Evolutionary conservation across 2,113 vertebrate species (phyloP), one percentile per base, ranked within the genome.

Genomic region (Zapus hudsonius): DNA sequence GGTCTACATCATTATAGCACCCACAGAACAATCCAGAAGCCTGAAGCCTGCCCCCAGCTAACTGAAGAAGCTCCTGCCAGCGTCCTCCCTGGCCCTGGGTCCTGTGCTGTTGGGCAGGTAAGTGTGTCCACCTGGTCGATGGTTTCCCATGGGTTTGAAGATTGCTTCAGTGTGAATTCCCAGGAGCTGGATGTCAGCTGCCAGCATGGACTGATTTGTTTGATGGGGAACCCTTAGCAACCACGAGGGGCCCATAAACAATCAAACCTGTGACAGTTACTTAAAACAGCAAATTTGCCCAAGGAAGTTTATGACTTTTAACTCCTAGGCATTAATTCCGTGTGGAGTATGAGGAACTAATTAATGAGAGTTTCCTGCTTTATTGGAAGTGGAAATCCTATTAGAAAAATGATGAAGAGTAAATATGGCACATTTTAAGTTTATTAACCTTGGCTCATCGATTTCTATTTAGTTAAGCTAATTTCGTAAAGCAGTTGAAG

Each of bases 251-350:
- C 29, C 74, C 93, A 96, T 96, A 95, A 97, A 98, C 96, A 98
- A 97, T 95, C 95, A 97, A 97, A 97, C 97, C 97, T 96, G 96
- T 98, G 97, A 98, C 92, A 90, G 78, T 96, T 95, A 94, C 97
- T 97, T 93, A 97, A 97, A 97, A 80, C 96, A 98, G 96, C 97
- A 98, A 97, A 94, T 96, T 95, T 94, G 96, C 97, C 97, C 0
- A 19, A 96, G 96, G 96, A 98, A 95, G 94, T 97, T 97, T 96
- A 97, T 95, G 96, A 94, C 92, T 96, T 98, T 98, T 98, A 98
- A 97, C 95, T 98, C 92, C 96, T 97, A 96, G 97, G 98, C 96
- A 98, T 98, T 98, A 98, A 98, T 98, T 98, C 98, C 98, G 98
- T 97, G 95, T 97, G 93, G 93, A 94, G 33, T 94, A 94, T 89